These are phyloP conservation scores for Sibirionetta formosa DNA, from an alignment of 2,797 vertebrate genomes.

Conservation along the genomic window DNA sequence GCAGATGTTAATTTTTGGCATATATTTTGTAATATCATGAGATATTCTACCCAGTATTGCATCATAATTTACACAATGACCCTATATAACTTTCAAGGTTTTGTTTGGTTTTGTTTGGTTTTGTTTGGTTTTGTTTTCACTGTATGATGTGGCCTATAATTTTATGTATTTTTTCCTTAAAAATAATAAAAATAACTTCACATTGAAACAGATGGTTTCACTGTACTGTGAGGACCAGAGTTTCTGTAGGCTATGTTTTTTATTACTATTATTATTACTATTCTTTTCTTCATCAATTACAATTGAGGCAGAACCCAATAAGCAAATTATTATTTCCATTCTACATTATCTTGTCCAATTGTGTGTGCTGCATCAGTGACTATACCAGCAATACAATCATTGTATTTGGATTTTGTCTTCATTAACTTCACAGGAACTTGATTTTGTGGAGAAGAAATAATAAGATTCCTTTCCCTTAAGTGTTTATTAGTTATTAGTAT, in stretches of 20 bases:
- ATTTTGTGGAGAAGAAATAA: not conserved
- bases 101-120: no score
- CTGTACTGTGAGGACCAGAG: accelerated
- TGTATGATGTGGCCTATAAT: accelerated
- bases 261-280: no score
- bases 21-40: not conserved
- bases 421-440: not conserved
- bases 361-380: not conserved
- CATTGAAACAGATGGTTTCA: not conserved
- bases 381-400: not conserved
- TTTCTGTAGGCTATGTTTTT: not conserved
- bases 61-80: not conserved
- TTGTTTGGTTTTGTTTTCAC: not conserved
- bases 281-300: not conserved
- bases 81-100: not conserved
- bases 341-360: not conserved
- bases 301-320: not conserved
- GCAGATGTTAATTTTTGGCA: not conserved
- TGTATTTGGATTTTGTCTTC: not conserved
- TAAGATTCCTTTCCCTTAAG: not conserved
- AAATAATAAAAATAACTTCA: not conserved
- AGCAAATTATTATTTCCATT: not conserved
- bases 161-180: not conserved
- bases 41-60: not conserved
- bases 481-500: not conserved